Evolutionary conservation across 2,797 vertebrate genomes (phyloP).

Genomic region (Ambastaia sidthimunki): DNA sequence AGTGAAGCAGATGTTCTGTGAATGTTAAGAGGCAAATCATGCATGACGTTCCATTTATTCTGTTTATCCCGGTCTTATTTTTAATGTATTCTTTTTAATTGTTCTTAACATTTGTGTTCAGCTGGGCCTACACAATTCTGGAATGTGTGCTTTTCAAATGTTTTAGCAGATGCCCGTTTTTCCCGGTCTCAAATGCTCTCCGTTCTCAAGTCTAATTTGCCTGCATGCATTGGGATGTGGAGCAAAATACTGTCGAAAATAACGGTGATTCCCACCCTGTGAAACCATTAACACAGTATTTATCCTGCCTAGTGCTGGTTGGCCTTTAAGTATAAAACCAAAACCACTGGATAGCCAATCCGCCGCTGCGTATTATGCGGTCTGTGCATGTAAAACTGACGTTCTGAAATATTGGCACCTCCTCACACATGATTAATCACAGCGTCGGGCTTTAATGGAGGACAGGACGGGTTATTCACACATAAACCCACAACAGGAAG

Average conservation of each 20-base stretch:
- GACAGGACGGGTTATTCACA: slow-evolving; percentile 69
- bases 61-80: no score
- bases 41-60: no score
- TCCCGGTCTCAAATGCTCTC: slow-evolving; percentile 3
- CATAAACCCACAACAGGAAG: slow-evolving; percentile 65
- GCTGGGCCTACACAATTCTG: background rate
- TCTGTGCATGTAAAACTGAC: slow-evolving; percentile 57
- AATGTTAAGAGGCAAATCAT: no score
- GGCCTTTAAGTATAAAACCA: slow-evolving; percentile 67
- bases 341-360: slow-evolving; percentile 71
- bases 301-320: slow-evolving; percentile 71
- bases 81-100: background rate
- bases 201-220: background rate
- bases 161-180: slow-evolving; percentile 20
- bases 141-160: background rate
- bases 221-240: slow-evolving; percentile 53
- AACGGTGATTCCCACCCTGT: slow-evolving; percentile 57
- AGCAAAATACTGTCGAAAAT: slow-evolving; percentile 72
- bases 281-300: slow-evolving; percentile 71
- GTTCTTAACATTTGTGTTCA: background rate
- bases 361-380: slow-evolving; percentile 65
- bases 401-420: slow-evolving; percentile 74
- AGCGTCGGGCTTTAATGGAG: slow-evolving; percentile 56
- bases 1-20: no score
- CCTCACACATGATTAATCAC: slow-evolving; percentile 75